phyloP scores from a whole-genome alignment of 1,140 invertebrate genomes.

The Meloidogyne exigua region DNA sequence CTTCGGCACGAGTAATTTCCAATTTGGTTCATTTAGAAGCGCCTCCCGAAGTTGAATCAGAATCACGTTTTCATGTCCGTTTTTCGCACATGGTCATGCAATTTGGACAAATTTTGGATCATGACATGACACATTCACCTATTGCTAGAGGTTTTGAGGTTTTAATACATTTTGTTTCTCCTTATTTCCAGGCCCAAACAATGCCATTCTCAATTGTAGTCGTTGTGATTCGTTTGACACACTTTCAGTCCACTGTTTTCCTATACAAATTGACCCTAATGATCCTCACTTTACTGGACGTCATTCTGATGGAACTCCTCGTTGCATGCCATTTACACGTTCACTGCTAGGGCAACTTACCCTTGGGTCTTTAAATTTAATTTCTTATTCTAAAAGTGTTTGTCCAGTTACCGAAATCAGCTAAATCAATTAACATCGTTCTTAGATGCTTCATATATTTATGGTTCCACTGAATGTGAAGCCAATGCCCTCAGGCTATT shows the following conservation, averaged over 20 bases:
- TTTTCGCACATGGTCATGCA: slow-evolving; percentile 63
- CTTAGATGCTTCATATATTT: slow-evolving; percentile 78
- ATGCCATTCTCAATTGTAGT: slow-evolving; percentile 58
- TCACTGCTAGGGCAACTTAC: slow-evolving; percentile 82
- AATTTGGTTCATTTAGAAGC: slow-evolving; percentile 81
- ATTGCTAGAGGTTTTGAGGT: slow-evolving; percentile 78
- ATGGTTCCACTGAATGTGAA: slow-evolving; percentile 77
- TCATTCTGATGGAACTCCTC: slow-evolving; percentile 74
- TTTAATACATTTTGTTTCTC: background rate
- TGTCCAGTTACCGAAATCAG: slow-evolving; percentile 14
- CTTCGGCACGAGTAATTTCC: slow-evolving; percentile 79
- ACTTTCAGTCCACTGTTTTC: slow-evolving; percentile 67
- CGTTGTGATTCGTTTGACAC: slow-evolving; percentile 57
- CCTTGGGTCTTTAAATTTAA: slow-evolving; percentile 64
- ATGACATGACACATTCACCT: slow-evolving; percentile 86
- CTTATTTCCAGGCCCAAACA: slow-evolving; percentile 52
- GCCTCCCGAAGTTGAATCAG: background rate
- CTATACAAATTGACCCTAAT: slow-evolving; percentile 68
- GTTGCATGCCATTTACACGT: slow-evolving; percentile 89
- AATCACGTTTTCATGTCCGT: slow-evolving; percentile 50
- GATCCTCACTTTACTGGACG: slow-evolving; percentile 69
- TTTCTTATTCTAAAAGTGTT: background rate
- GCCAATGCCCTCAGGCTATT: slow-evolving; percentile 71
- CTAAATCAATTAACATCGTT: slow-evolving; percentile 77
- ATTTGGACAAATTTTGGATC: slow-evolving; percentile 79